These are phyloP conservation scores for Maniola jurtina DNA, from an alignment of 1,140 invertebrate genomes.

Conservation along the genomic window DNA sequence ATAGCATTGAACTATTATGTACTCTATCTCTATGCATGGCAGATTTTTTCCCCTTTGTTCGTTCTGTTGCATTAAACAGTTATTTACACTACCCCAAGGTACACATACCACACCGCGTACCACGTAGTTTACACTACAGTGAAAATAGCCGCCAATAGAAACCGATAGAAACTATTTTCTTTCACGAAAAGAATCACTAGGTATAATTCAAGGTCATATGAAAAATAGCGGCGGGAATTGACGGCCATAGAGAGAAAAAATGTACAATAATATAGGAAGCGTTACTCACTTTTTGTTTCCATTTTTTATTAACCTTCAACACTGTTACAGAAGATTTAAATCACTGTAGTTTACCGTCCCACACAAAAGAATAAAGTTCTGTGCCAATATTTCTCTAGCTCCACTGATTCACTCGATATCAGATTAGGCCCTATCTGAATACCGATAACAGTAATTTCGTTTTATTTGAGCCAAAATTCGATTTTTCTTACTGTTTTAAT, in stretches of 20 bases:
- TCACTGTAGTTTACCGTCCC: not conserved
- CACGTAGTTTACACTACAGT: no score
- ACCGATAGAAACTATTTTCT: no score
- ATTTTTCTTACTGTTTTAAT: not conserved
- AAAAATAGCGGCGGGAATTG: not conserved
- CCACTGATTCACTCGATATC: constrained; percentile 3
- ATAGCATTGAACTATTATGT: no score
- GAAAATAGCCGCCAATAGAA: no score
- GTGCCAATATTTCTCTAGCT: not conserved
- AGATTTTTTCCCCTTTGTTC: no score
- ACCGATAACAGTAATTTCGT: not conserved
- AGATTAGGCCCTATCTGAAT: constrained; percentile 1
- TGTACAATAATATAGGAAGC: not conserved
- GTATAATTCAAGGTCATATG: no score
- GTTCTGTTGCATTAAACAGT: no score
- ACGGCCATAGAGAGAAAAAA: not conserved
- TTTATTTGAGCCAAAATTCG: not conserved
- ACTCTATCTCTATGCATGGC: no score
- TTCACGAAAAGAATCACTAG: no score
- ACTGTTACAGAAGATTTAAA: not conserved
- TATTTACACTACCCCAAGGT: no score
- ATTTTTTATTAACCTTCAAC: not conserved
- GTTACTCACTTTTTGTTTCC: constrained; percentile 8
- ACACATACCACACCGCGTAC: no score
- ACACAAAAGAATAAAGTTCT: not conserved